Percentiles rank a stretch among this genome's conserved stretches.
Conservation (phyloP, 2,888 invertebrate genomes). For the Cyclophora punctaria region DNA sequence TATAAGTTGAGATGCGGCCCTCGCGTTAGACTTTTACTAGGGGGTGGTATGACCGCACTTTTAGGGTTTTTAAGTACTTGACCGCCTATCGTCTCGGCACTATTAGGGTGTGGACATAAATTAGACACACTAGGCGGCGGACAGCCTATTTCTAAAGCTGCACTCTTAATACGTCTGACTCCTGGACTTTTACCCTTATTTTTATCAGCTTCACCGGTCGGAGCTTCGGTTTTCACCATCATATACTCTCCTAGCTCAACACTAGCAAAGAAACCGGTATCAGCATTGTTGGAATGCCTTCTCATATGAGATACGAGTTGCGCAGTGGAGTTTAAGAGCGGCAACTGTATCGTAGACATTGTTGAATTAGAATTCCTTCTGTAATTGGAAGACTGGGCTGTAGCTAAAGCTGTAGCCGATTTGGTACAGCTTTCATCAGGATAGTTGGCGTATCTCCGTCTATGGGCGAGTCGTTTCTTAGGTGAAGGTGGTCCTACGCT, state of each 20-base stretch:
- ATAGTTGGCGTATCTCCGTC: constrained; percentile 59
- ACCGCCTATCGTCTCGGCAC: constrained; percentile 84
- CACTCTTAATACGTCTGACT: constrained; percentile 81
- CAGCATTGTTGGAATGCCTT: constrained; percentile 78
- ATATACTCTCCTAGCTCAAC: constrained; percentile 71
- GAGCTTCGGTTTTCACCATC: constrained; percentile 69
- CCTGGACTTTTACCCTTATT: constrained; percentile 75
- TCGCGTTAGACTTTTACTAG: constrained; percentile 80
- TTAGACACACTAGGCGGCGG: constrained; percentile 81
- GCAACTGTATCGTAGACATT: constrained; percentile 77
- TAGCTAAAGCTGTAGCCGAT: constrained; percentile 65
- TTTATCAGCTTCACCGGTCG: constrained; percentile 56
- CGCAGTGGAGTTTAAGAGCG: constrained; percentile 65
- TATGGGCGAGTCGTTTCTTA: constrained; percentile 54
- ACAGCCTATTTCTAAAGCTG: constrained; percentile 82
- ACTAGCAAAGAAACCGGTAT: constrained; percentile 74
- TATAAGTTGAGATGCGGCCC: constrained; percentile 82
- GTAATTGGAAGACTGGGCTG: constrained; percentile 67
- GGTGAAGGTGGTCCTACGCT: constrained; percentile 66
- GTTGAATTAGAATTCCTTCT: constrained; percentile 77
- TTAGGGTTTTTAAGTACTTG: constrained; percentile 80
- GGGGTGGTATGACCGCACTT: constrained; percentile 78
- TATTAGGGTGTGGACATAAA: constrained; percentile 86
- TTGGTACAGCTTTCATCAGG: constrained; percentile 68
- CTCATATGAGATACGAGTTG: constrained; percentile 70